These are phyloP conservation scores for Synodontis membranacea DNA, from an alignment of 2,113 vertebrate genomes.

Conservation along the genomic window DNA sequence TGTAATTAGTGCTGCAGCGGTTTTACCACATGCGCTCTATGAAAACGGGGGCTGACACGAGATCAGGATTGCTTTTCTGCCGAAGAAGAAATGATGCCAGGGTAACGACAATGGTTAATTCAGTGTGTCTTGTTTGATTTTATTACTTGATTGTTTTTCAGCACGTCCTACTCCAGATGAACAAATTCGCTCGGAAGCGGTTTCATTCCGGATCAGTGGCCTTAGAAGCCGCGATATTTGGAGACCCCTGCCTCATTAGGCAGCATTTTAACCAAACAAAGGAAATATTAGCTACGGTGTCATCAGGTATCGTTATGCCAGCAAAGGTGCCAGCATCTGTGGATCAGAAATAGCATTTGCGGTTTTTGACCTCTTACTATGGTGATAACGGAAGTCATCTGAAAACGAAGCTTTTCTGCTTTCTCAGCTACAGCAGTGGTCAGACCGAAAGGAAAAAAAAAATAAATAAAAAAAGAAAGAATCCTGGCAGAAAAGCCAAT, in stretches of 20 bases:
- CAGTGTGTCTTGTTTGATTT: not conserved
- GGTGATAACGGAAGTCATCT: not conserved
- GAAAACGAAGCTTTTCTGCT: not conserved
- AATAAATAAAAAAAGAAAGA: too few species aligned
- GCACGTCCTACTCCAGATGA: not conserved
- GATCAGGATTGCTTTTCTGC: not conserved
- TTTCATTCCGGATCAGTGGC: not conserved
- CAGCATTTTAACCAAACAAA: not conserved
- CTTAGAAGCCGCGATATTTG: not conserved
- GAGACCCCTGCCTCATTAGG: not conserved
- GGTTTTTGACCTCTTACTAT: not conserved
- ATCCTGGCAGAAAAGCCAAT: not conserved
- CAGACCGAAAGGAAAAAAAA: not conserved
- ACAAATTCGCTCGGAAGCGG: not conserved
- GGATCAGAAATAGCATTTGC: not conserved
- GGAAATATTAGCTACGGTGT: not conserved
- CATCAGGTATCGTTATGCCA: not conserved
- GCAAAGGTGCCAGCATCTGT: too few species aligned
- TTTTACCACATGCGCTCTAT: constrained; percentile 13
- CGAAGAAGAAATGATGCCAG: not conserved
- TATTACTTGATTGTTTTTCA: not conserved
- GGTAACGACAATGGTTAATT: not conserved
- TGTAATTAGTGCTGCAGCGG: constrained; percentile 42
- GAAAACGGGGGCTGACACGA: constrained; percentile 16
- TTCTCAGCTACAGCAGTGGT: not conserved